Conservation (phyloP, 2,113 vertebrate genomes). For the Oophaga pumilio region DNA sequence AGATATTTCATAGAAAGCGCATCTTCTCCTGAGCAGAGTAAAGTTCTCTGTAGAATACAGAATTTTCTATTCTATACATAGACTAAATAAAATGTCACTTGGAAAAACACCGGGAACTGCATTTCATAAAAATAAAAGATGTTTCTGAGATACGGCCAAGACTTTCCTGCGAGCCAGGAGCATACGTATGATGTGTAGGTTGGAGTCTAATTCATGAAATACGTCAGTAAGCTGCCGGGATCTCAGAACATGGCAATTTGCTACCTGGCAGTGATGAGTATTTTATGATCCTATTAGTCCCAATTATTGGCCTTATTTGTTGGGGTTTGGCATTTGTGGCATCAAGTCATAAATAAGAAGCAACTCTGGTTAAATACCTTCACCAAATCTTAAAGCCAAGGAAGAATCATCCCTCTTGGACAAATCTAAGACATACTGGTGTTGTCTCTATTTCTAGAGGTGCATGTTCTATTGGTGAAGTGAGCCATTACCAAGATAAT, state of each 20-base stretch:
- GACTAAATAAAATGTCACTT: constrained; percentile 46
- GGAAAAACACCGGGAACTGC: constrained; percentile 10
- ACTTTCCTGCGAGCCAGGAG: neutral
- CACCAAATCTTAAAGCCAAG: no score
- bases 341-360: no score
- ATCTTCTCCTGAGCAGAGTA: neutral
- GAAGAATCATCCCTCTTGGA: no score
- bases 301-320: no score
- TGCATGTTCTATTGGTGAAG: neutral
- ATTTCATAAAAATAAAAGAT: constrained; percentile 19
- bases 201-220: neutral
- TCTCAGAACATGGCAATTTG: neutral
- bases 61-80: constrained; percentile 34
- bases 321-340: no score
- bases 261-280: no score
- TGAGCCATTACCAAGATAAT: no score
- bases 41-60: neutral
- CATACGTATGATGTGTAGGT: constrained; percentile 12
- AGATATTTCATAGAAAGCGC: neutral
- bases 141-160: constrained; percentile 16
- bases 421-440: neutral
- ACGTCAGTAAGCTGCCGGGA: neutral
- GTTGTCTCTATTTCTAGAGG: neutral
- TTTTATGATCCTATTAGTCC: no score
- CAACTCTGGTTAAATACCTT: no score